A percentile compares a stretch with the other conserved stretches of the same genome.
phyloP scores from a whole-genome alignment of 2,797 vertebrate species.

The Todus mexicanus region DNA sequence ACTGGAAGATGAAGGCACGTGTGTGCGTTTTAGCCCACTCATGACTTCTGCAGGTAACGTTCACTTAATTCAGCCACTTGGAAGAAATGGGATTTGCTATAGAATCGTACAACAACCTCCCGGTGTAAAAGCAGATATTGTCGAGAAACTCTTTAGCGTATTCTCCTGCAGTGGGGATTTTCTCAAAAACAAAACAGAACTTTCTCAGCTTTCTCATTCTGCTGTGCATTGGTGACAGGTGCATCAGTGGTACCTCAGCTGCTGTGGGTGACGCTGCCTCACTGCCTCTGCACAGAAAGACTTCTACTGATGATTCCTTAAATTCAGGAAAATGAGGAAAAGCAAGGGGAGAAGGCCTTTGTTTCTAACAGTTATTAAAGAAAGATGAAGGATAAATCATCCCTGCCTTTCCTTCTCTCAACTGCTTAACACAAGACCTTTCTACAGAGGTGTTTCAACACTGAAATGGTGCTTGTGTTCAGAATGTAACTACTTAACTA shows the following conservation, averaged over 20 bases:
- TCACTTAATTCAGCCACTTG: background rate
- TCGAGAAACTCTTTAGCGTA: background rate
- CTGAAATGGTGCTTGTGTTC: background rate
- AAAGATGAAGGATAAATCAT: background rate
- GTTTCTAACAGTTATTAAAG: background rate
- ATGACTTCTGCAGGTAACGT: slow-evolving; percentile 89
- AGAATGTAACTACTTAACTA: background rate
- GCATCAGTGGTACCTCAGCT: background rate
- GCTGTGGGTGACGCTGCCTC: background rate
- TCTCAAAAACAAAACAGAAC: background rate
- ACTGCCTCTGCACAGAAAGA: background rate
- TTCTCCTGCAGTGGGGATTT: background rate
- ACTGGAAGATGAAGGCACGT: slow-evolving; percentile 88
- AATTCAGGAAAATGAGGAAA: background rate
- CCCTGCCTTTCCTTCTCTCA: background rate
- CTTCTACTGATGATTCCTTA: background rate
- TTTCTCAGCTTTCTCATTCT: background rate
- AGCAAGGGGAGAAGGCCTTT: background rate
- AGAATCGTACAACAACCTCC: background rate
- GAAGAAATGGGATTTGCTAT: background rate
- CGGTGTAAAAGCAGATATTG: background rate
- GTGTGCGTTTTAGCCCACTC: slow-evolving; percentile 90
- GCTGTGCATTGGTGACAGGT: background rate
- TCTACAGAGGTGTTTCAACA: background rate
- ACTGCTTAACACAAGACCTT: background rate